Evolutionary conservation across 2,113 vertebrate genomes (phyloP).

Genomic region (Melanerpes formicivorus): DNA sequence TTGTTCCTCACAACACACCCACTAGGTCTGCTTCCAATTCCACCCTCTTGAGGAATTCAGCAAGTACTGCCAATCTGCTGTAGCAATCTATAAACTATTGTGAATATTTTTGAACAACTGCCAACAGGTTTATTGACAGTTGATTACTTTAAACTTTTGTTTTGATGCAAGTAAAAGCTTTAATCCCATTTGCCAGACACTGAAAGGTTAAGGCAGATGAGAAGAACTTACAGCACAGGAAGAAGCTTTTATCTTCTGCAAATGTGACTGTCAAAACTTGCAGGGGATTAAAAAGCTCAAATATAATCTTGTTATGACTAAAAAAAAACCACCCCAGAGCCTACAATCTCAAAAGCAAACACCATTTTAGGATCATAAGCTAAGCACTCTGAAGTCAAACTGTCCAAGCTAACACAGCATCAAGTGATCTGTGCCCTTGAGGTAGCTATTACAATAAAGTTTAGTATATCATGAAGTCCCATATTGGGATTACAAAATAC

Average conservation of each 20-base stretch:
- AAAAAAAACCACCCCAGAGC: neutral
- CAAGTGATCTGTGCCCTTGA: neutral
- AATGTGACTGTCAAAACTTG: neutral
- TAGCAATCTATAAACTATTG: neutral
- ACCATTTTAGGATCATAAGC: neutral
- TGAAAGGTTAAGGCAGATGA: conserved; percentile 8
- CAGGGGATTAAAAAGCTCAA: neutral
- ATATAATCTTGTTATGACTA: neutral
- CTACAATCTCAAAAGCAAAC: neutral
- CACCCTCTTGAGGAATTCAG: conserved; percentile 42
- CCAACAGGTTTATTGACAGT: conserved; percentile 22
- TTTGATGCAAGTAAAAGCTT: conserved; percentile 42
- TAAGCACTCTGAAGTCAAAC: neutral
- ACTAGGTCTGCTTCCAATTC: neutral
- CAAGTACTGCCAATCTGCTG: neutral
- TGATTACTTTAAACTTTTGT: conserved; percentile 44
- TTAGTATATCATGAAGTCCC: neutral
- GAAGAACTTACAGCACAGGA: neutral
- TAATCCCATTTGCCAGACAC: conserved; percentile 21
- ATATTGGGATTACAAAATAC: neutral
- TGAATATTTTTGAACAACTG: neutral
- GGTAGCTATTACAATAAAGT: neutral
- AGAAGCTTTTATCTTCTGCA: conserved; percentile 19
- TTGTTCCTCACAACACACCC: neutral
- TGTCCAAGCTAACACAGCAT: neutral